A percentile compares a stretch with the other conserved stretches of the same genome.
Evolutionary conservation across 2,797 vertebrate genomes (phyloP).

Genomic region (Coccyzus lansbergi): DNA sequence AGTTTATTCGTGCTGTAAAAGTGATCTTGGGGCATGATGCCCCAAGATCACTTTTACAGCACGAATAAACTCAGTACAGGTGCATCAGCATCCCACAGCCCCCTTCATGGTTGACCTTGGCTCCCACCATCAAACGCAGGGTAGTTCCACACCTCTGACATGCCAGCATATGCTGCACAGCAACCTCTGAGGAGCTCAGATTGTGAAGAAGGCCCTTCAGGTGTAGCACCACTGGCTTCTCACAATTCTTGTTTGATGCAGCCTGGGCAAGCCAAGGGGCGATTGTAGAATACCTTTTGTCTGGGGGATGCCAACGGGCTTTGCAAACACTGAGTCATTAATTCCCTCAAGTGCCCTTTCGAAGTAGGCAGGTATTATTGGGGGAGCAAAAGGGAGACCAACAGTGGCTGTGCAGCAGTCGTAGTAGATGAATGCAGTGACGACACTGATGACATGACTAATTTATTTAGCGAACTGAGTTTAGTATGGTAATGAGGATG

Average conservation of each 20-base stretch:
- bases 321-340: conserved; percentile 54
- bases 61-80: no score
- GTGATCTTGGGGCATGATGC: rapidly evolving
- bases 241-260: neutral
- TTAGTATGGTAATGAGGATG: conserved; percentile 73
- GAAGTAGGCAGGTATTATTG: conserved; percentile 55
- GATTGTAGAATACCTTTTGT: conserved; percentile 48
- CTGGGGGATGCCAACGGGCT: conserved; percentile 43
- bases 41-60: no score
- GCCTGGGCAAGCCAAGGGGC: neutral
- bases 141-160: neutral
- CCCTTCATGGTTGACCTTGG: neutral
- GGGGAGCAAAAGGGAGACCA: conserved; percentile 5
- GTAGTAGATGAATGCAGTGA: conserved; percentile 56
- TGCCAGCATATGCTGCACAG: rapidly evolving
- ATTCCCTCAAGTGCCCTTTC: conserved; percentile 37
- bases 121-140: rapidly evolving
- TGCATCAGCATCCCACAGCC: neutral
- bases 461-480: conserved; percentile 72
- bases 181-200: neutral
- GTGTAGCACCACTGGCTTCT: neutral
- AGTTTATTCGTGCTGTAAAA: neutral
- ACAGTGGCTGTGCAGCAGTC: neutral
- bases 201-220: neutral
- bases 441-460: conserved; percentile 52